Percentiles rank a stretch among this genome's conserved stretches.
phyloP scores from a whole-genome alignment of 1,140 invertebrate genomes.

The Cataglyphis hispanica region DNA sequence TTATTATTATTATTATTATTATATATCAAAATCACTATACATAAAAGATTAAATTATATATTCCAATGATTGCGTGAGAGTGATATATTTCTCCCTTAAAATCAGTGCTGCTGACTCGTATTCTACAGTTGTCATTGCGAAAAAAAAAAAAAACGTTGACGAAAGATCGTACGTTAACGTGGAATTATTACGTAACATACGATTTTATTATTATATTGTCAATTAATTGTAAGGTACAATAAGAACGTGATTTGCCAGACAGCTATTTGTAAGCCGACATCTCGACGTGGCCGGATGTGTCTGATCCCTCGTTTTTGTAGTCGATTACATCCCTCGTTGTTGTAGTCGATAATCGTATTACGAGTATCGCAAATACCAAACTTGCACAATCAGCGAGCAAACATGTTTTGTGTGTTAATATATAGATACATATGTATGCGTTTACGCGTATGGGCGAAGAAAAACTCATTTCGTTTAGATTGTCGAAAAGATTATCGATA shows the following conservation, averaged over 20 bases:
- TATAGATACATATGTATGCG: constrained; percentile 23
- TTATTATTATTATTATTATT: no score
- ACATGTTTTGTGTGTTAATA: constrained; percentile 38
- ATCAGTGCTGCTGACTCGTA: neutral
- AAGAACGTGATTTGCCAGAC: constrained; percentile 74
- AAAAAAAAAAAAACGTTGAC: neutral
- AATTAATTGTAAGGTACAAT: constrained; percentile 79
- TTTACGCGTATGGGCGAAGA: constrained; percentile 15
- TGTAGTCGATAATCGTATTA: constrained; percentile 57
- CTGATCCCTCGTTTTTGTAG: constrained; percentile 45
- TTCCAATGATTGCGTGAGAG: neutral
- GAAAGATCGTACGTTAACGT: neutral
- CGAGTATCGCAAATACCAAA: constrained; percentile 60
- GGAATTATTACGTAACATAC: constrained; percentile 75
- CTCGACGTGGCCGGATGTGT: constrained; percentile 64
- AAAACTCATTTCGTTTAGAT: constrained; percentile 52
- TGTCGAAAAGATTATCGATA: constrained; percentile 75
- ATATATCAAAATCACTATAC: neutral
- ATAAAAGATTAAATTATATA: neutral
- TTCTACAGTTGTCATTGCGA: neutral
- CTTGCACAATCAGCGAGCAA: constrained; percentile 27
- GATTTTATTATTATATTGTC: constrained; percentile 77
- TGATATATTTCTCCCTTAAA: neutral
- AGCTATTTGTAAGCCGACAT: constrained; percentile 79
- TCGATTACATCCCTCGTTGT: constrained; percentile 57